Evolutionary conservation across 2,113 vertebrate species (phyloP).

Genomic region (Danio rerio): GRCz12tu NC_133188.1:25445501-25446000

Average conservation of each 20-base stretch:
- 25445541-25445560: too few species aligned
- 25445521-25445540: too few species aligned
- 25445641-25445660: too few species aligned
- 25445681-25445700: too few species aligned
- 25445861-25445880: conserved; percentile 42
- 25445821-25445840: conserved; percentile 40
- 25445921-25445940: conserved; percentile 51
- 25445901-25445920: conserved; percentile 44
- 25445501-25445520: too few species aligned
- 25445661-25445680: too few species aligned
- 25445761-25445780: conserved; percentile 5
- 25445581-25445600: too few species aligned
- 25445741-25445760: not conserved
- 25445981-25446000: too few species aligned
- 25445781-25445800: conserved; percentile 8
- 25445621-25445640: too few species aligned
- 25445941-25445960: conserved; percentile 31
- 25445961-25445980: conserved; percentile 12
- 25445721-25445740: not conserved
- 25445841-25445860: conserved; percentile 48
- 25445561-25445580: too few species aligned
- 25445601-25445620: too few species aligned
- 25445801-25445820: conserved; percentile 18
- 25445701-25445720: too few species aligned
- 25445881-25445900: conserved; percentile 58